Percentiles rank a stretch among this genome's conserved stretches.
phyloP scores from a whole-genome alignment of 2,113 vertebrate genomes.

The Cryptotis parvus region DNA sequence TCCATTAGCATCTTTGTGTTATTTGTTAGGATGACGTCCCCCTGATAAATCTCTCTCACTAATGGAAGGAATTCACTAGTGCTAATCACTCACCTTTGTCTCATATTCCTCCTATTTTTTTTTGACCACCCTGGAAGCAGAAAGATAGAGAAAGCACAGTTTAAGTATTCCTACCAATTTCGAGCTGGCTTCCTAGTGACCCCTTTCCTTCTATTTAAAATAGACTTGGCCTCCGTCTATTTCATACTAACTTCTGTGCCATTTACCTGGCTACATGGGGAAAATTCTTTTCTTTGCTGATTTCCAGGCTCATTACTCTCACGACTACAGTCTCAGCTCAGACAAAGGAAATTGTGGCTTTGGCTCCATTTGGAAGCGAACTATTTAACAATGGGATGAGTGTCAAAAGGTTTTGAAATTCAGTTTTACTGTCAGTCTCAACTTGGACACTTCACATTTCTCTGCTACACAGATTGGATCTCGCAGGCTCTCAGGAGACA shows the following conservation, averaged over 20 bases:
- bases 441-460: constrained; percentile 16
- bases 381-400: not conserved
- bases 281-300: not conserved
- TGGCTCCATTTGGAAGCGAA: constrained; percentile 40
- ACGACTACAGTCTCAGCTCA: constrained; percentile 11
- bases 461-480: constrained; percentile 16
- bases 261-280: not conserved
- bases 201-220: not conserved
- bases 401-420: constrained; percentile 58
- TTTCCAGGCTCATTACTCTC: not conserved
- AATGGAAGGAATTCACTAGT: too few species aligned
- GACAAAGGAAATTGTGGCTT: constrained; percentile 44
- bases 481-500: not conserved
- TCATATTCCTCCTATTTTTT: not conserved
- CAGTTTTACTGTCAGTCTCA: constrained; percentile 12
- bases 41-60: not conserved
- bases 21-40: not conserved
- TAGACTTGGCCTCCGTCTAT: not conserved
- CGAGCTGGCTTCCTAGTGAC: not conserved
- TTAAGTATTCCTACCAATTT: not conserved
- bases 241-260: not conserved
- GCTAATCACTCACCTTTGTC: not conserved
- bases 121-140: not conserved
- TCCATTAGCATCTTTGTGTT: not conserved
- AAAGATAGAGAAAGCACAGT: not conserved